Evolutionary conservation across 2,113 vertebrate species (phyloP), one percentile per base, ranked within the genome.

Genomic region (Cyanoramphus novaezelandiae): DNA sequence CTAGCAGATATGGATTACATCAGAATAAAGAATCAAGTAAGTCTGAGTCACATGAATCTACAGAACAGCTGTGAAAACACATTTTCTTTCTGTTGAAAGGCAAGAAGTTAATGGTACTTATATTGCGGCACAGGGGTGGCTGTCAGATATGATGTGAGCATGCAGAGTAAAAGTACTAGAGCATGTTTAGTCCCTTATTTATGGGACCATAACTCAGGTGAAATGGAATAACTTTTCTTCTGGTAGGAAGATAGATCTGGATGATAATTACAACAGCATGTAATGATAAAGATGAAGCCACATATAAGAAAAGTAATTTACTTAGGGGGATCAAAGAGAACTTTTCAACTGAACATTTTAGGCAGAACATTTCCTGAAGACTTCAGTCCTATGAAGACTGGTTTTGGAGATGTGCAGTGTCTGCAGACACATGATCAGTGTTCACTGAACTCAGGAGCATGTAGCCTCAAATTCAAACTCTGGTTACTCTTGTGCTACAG

Each of bases 81-180:
- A 3, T 72, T 43, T 71, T 49, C 24, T 88, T 0, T 21, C 46
- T 81, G 3, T 47, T 39, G 25, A 14, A 84, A 69, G 6, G 13
- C 9, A 49, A 77, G 9, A 9, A 7, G 29, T 44, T 60, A 72
- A 70, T 14, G 3, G 6, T 41, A 23, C 15, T 69, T 53, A 16
- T 0, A 0, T 7, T 31, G 6, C 49, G 10, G 49, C 20, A 33
- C 2, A 3, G 4, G 4, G 4, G 11, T 55, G 19, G 4, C 8
- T 49, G 7, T 77, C 25, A 50, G 16, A 28, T 20, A 27, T 6
- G 44, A 14, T 11, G 9, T 46, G 24, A 91, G 41, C 11, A 57
- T 27, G 41, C 8, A 19, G 35, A n/a, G 25, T 11, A 17, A 60
- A 68, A 52, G 12, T 4, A 68, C 14, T 17, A 65, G 59, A 35